phyloP scores from a whole-genome alignment of 2,797 vertebrate species.

The Coendou prehensilis region DNA sequence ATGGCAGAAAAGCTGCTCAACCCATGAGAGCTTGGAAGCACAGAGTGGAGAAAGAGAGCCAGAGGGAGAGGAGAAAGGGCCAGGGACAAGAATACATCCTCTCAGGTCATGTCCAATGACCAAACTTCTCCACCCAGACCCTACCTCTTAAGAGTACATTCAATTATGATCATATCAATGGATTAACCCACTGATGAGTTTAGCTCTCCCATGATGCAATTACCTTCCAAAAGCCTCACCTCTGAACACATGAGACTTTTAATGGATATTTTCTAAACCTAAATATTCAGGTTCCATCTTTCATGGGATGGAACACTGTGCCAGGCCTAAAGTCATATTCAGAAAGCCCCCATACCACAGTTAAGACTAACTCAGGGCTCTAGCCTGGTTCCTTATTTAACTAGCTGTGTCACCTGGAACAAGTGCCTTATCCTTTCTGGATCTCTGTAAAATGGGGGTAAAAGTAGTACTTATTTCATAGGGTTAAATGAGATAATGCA shows the following conservation, averaged over 20 bases:
- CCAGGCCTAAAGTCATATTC: background rate
- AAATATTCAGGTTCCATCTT: background rate
- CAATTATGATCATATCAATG: background rate
- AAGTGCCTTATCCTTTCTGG: background rate
- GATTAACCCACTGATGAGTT: background rate
- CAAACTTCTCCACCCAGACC: background rate
- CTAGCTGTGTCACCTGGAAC: background rate
- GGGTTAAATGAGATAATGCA: constrained; percentile 4
- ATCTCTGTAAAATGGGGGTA: background rate
- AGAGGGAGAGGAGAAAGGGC: background rate
- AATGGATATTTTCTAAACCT: background rate
- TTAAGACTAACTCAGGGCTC: background rate
- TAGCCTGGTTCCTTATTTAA: background rate
- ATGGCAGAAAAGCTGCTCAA: background rate
- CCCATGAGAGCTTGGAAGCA: background rate
- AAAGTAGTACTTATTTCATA: background rate
- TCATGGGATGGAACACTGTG: background rate
- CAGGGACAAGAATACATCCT: background rate
- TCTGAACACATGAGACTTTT: background rate
- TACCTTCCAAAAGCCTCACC: background rate
- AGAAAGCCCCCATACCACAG: background rate
- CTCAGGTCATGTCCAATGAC: background rate
- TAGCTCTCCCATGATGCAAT: background rate
- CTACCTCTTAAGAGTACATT: background rate
- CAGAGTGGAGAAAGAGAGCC: background rate